phyloP scores from a whole-genome alignment of 2,888 invertebrate species.

The Drosophila villosipedis region DNA sequence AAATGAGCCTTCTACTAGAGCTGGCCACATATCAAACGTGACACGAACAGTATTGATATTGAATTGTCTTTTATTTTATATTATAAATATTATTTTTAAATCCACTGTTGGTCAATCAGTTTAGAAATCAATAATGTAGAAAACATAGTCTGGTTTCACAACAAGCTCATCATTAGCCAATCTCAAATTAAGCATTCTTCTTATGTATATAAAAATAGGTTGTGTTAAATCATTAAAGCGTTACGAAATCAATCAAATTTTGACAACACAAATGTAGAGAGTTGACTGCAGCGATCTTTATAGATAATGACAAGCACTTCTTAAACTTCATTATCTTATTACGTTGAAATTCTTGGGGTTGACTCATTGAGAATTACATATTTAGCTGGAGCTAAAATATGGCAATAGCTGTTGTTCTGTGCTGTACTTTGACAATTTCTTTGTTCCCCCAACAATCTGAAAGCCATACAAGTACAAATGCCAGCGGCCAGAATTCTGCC shows the following conservation, averaged over 20 bases:
- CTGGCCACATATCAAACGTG: background rate
- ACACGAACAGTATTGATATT: background rate
- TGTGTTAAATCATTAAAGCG: background rate
- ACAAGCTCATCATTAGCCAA: background rate
- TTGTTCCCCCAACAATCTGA: constrained; percentile 50
- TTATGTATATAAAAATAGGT: background rate
- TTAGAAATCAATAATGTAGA: background rate
- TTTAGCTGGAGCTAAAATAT: constrained; percentile 56
- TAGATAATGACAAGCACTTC: background rate
- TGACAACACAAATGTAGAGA: background rate
- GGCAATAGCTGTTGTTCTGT: constrained; percentile 72
- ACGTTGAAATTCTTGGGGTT: background rate
- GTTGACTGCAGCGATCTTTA: background rate
- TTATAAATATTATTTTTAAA: background rate
- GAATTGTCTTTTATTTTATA: background rate
- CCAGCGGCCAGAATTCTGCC: constrained; percentile 26
- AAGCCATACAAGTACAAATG: constrained; percentile 69
- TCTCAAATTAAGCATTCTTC: background rate
- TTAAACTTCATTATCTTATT: background rate
- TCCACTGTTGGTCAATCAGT: background rate
- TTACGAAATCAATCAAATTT: constrained; percentile 15
- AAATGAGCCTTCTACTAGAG: constrained; percentile 14
- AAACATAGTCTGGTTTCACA: background rate
- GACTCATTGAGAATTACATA: constrained; percentile 4
- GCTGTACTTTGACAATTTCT: constrained; percentile 65